Evolutionary conservation across 2,888 invertebrate species (phyloP), one percentile per base, ranked within the genome.

Genomic region (Argyresthia albistria): DNA sequence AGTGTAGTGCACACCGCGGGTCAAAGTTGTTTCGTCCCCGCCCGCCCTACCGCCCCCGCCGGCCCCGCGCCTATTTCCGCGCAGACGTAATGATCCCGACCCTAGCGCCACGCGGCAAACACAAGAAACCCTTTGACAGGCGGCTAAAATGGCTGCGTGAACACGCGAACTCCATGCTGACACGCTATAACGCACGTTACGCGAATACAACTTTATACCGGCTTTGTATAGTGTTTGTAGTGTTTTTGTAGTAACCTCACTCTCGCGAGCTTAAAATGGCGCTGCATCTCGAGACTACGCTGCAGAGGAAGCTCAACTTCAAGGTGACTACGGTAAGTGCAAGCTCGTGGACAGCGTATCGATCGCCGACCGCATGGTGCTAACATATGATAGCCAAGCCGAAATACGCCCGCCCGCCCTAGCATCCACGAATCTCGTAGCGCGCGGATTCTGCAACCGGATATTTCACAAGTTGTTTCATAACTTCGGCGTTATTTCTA

Each of bases 271-370:
- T 25, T 25, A 2, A 25, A 25, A 84, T 87, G 87, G 86, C 87
- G 66, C 78, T 87, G 54, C 87, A 87, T 60, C 74, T 87, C 70
- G 87, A 86, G 75, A 87, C 87, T 56, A 77, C 84, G 73, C 72
- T 84, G 82, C 87, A 87, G 76, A 81, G 87, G 61, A 86, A 86
- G 80, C 73, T 87, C 61, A 86, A 83, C 78, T 87, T 84, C 84
- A 86, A 86, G 78, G 80, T 87, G 82, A 84, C 78, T 73, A 81
- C 84, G 87, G 87, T 87, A 72, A 86, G 87, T 87, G 84, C 82
- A 84, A 60, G 69, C 65, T 72, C 67, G 72, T 25, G 69, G 69
- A 66, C 63, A 61, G 66, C 66, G 60, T 80, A 86, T 83, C 86
- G 84, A 86, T 84, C 81, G 73, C 57, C 52, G 60, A 60, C 78